Evolutionary conservation across 2,888 invertebrate genomes (phyloP), one percentile per base, ranked within the genome.

Genomic region (Mechanitis mazaeus): DNA sequence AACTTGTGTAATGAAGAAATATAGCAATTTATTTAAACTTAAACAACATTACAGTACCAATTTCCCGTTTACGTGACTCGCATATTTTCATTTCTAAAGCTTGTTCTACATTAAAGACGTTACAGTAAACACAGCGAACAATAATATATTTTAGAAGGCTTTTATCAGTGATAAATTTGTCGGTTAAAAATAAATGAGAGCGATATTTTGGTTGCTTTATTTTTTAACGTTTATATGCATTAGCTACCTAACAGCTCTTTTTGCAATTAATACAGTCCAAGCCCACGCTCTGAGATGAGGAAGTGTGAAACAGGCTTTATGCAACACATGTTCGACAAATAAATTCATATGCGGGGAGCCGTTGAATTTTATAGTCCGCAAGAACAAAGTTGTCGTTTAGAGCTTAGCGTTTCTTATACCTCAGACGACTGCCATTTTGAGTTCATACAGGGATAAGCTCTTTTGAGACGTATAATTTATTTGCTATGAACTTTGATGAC

Each of bases 311-410:
- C 50, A 50, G 31, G 31, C 50, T 31, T 50, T 50, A 50, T 7
- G 67, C 59, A 64, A 67, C 69, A 71, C 64, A 67, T 70, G 71
- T 70, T 69, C 68, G 46, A 56, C 60, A 65, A 64, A 71, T 72
- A 71, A 69, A 70, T 68, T 68, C 68, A 68, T 65, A 66, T 66
- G 68, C 57, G 67, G 56, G 62, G 65, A 64, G 62, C 63, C 64
- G 64, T 65, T 56, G 65, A 63, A 64, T 64, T 70, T 67, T 67
- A 69, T 65, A 68, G 68, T 65, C 63, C 50, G 50, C 50, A 58
- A 63, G 64, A 64, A 64, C 66, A 64, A 68, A 62, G 64, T 62
- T 63, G 60, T 61, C 67, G 62, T 59, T 64, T 70, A 67, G 65
- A 65, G 64, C 64, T 67, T 63, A 64, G 67, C 65, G 66, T 66